Conservation (phyloP, 2,888 invertebrate genomes). For the Aphrophora alni region DNA sequence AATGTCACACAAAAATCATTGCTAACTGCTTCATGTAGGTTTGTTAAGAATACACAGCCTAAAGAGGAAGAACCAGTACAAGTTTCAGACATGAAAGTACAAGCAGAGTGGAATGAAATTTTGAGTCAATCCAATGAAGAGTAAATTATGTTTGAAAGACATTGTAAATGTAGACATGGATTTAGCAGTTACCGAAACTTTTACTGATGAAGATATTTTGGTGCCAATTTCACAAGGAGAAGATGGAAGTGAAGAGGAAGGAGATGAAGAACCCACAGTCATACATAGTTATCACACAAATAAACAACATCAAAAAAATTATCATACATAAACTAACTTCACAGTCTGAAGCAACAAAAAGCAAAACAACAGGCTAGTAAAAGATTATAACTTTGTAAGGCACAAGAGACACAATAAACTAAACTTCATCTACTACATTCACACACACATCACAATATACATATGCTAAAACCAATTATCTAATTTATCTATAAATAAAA, state of each 20-base stretch:
- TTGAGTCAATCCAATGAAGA: not conserved
- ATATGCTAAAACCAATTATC: too few species aligned
- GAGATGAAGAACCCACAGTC: too few species aligned
- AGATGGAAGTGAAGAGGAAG: not conserved
- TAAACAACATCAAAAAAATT: too few species aligned
- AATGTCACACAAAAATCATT: conserved; percentile 37
- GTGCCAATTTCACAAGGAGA: conserved; percentile 13
- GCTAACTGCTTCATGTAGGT: conserved; percentile 32
- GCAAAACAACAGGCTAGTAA: too few species aligned
- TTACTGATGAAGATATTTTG: conserved; percentile 37
- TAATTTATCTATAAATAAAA: too few species aligned
- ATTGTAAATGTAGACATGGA: conserved; percentile 39
- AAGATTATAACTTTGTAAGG: too few species aligned
- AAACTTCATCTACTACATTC: too few species aligned
- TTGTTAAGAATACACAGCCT: not conserved
- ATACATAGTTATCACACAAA: too few species aligned
- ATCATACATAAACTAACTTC: too few species aligned
- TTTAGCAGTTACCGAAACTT: conserved; percentile 32
- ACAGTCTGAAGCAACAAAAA: too few species aligned
- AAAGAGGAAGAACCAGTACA: conserved; percentile 10
- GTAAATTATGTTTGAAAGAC: conserved; percentile 34
- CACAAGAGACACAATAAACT: too few species aligned
- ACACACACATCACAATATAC: too few species aligned
- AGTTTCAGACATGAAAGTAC: not conserved
- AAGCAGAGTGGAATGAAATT: conserved; percentile 11